Evolutionary conservation across 2,797 vertebrate species (phyloP), one percentile per base, ranked within the genome.

Genomic region (Chaetodon trifasciatus): DNA sequence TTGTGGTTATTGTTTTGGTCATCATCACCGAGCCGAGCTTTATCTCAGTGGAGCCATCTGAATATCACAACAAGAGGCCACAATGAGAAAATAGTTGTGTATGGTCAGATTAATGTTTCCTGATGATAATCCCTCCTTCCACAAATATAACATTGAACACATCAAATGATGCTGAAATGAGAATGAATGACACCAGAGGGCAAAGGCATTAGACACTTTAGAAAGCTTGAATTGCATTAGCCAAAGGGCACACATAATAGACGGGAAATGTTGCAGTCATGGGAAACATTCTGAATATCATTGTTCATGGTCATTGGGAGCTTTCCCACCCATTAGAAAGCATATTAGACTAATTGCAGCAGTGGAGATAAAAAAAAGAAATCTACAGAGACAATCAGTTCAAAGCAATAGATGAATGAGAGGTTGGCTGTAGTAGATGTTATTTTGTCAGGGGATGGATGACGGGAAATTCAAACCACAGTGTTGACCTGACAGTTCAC

Each of bases 121-220:
- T 40, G 23, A 6, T 8, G 66, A 62, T 35, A 72, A 53, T 46
- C n/a, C 12, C 28, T 71, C 13, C 35, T 78, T 28, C 21, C 17
- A 28, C 47, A 66, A 42, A 68, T 74, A 23, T 58, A 44, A 40
- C 32, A 69, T 6, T 69, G 74, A 79, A 78, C 61, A 39, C 66
- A 37, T 81, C 15, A 75, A 76, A 81, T 80, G 62, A 80, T 63
- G 75, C 68, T 84, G 61, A 85, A 87, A 78, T 50, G 76, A 74
- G 39, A 61, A 65, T 62, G 60, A 70, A 57, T 58, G 91, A 92
- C 94, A 94, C 88, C 83, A 87, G 86, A 89, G 89, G 93, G 85
- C 88, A 93, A 93, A 93, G 77, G 90, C 91, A 90, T 93, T 92
- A 93, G 82, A 87, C 87, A 82, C 84, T 87, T 78, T 77, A 80